phyloP scores from a whole-genome alignment of 1,140 invertebrate species.

The Drosophila prosaltans region DNA sequence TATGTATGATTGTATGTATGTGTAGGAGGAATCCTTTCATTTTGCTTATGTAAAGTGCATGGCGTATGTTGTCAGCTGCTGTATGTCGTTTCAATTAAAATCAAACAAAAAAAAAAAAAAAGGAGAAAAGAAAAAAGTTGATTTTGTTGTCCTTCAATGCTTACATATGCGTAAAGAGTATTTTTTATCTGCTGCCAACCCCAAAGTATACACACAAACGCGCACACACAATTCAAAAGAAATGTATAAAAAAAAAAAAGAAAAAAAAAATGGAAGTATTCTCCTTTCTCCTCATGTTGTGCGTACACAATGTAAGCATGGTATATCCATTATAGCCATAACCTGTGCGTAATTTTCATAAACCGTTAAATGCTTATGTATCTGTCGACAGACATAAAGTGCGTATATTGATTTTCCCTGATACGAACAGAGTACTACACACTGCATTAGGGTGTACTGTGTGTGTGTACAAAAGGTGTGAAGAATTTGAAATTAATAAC shows the following conservation, averaged over 20 bases:
- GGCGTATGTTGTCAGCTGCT: slow-evolving; percentile 46
- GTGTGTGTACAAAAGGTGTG: slow-evolving; percentile 52
- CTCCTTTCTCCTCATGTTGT: slow-evolving; percentile 5
- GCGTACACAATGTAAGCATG: slow-evolving; percentile 32
- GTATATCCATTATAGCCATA: slow-evolving; percentile 46
- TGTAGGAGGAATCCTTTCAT: slow-evolving; percentile 48
- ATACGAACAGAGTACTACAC: not conserved
- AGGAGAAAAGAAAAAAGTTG: slow-evolving; percentile 24
- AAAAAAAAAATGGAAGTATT: not conserved
- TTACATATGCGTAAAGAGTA: slow-evolving; percentile 61
- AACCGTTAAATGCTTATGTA: slow-evolving; percentile 40
- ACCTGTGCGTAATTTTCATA: slow-evolving; percentile 61
- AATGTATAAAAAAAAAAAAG: not conserved
- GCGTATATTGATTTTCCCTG: slow-evolving; percentile 37
- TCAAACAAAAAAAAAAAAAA: slow-evolving; percentile 54
- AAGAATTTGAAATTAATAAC: slow-evolving; percentile 74
- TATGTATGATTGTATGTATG: not conserved
- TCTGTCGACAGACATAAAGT: slow-evolving; percentile 34
- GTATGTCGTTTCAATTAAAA: slow-evolving; percentile 70
- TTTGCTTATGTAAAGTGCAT: slow-evolving; percentile 47
- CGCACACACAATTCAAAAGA: slow-evolving; percentile 8
- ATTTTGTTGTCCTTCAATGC: slow-evolving; percentile 43
- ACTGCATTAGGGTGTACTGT: no score
- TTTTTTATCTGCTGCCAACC: slow-evolving; percentile 34
- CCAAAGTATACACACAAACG: not conserved